phyloP scores from a whole-genome alignment of 2,888 invertebrate species.

The Chironomus tentans region DNA sequence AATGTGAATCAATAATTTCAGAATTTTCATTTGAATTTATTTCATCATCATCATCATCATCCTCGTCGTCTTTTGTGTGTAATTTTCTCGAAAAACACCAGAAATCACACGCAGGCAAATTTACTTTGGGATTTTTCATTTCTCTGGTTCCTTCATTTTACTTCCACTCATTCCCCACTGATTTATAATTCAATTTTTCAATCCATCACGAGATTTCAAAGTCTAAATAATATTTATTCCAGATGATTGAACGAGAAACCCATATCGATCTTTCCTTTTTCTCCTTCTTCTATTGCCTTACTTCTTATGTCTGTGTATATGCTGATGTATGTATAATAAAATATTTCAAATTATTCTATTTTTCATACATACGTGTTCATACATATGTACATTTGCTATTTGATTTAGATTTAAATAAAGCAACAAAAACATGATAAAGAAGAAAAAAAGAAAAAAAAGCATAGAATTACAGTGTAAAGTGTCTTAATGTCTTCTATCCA shows the following conservation, averaged over 20 bases:
- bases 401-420: background rate
- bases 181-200: slow-evolving; percentile 25
- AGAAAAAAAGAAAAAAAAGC: background rate
- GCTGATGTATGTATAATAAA: no score
- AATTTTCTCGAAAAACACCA: background rate
- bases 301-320: background rate
- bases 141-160: background rate
- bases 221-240: slow-evolving; percentile 19
- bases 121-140: background rate
- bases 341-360: no score
- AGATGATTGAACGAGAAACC: slow-evolving; percentile 22
- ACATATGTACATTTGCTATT: background rate
- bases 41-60: no score
- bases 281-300: background rate
- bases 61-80: background rate
- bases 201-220: slow-evolving; percentile 18
- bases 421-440: background rate
- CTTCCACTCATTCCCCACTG: background rate
- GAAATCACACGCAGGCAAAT: background rate
- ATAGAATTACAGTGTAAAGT: background rate
- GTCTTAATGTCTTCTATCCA: background rate
- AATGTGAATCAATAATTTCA: background rate
- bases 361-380: background rate
- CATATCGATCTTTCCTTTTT: slow-evolving; percentile 11
- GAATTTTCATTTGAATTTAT: background rate